Evolutionary conservation across 2,888 invertebrate species (phyloP).

Genomic region (Crossocerus cetratus): DNA sequence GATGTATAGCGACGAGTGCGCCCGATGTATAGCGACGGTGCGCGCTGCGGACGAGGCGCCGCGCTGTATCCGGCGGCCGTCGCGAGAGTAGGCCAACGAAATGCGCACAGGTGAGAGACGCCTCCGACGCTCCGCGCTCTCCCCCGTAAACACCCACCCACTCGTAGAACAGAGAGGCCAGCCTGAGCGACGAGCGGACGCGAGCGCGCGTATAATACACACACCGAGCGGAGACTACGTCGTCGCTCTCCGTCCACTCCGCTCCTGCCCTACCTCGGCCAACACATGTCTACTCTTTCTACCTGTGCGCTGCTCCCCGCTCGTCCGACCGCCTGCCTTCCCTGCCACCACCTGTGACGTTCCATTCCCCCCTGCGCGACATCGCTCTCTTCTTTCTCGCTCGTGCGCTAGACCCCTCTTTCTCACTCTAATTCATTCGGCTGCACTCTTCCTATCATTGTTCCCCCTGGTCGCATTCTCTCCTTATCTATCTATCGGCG

Average conservation of each 20-base stretch:
- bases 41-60: constrained; percentile 21
- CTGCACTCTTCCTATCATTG: background rate
- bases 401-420: background rate
- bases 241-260: background rate
- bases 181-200: background rate
- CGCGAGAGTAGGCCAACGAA: constrained; percentile 67
- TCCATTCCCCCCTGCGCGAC: background rate
- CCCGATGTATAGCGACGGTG: constrained; percentile 29
- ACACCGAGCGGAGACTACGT: background rate
- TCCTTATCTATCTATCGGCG: background rate
- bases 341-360: constrained; percentile 32
- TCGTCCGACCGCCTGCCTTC: constrained; percentile 12
- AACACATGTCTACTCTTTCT: constrained; percentile 7
- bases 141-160: constrained; percentile 22
- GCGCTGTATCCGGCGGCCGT: constrained; percentile 54
- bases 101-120: constrained; percentile 69
- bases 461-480: background rate
- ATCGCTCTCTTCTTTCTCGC: background rate
- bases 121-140: constrained; percentile 30
- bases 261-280: background rate
- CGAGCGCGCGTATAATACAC: background rate
- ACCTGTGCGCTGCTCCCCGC: constrained; percentile 13
- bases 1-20: background rate
- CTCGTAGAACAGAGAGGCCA: background rate
- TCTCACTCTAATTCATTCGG: background rate